Conservation (phyloP, 2,113 vertebrate species). For the Haemorhous mexicanus region DNA sequence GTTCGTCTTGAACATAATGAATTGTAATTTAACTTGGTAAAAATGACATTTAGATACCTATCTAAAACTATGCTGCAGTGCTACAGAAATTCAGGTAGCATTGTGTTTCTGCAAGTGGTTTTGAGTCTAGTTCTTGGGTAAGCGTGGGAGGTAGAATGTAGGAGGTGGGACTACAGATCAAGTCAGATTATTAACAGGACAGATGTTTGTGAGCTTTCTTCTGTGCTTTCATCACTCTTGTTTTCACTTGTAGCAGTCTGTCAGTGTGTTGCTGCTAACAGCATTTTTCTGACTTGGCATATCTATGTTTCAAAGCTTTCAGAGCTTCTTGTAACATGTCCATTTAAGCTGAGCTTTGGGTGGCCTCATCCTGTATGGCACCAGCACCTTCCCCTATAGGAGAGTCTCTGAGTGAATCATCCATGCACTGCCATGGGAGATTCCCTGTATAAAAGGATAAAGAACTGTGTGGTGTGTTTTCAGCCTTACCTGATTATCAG, state of each 20-base stretch:
- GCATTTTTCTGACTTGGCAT: neutral
- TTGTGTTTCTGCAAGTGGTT: neutral
- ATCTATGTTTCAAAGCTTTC: neutral
- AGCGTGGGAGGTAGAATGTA: neutral
- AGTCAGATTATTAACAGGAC: neutral
- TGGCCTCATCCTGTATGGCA: neutral
- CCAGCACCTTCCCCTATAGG: neutral
- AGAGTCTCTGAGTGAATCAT: neutral
- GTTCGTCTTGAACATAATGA: neutral
- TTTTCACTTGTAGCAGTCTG: neutral
- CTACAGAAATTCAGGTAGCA: neutral
- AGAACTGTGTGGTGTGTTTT: neutral
- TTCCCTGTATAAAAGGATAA: neutral
- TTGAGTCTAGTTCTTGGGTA: neutral
- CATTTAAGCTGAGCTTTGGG: neutral
- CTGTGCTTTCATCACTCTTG: neutral
- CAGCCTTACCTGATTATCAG: neutral
- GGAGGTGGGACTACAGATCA: neutral
- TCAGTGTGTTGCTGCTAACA: neutral
- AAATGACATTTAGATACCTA: neutral
- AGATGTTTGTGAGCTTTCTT: neutral
- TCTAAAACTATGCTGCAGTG: neutral
- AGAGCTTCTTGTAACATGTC: neutral
- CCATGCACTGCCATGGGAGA: neutral
- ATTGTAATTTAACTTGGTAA: neutral